phyloP scores from a whole-genome alignment of 2,888 invertebrate genomes.

The Stomorhina lunata region DNA sequence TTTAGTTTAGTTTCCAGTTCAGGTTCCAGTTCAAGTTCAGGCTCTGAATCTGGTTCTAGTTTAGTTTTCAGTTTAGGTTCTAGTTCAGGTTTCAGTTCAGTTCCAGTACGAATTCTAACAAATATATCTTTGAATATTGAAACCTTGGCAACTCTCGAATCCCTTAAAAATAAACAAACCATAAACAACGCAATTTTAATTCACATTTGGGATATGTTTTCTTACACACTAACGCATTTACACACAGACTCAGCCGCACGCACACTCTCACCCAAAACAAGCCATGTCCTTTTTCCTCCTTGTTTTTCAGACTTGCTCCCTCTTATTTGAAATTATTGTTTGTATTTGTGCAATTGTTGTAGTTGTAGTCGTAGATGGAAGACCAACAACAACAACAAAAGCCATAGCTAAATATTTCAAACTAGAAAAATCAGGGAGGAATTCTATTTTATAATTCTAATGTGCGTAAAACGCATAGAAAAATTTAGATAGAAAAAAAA shows the following conservation, averaged over 20 bases:
- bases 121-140: neutral
- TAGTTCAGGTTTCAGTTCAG: no score
- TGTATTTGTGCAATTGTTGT: neutral
- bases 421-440: slow-evolving; percentile 58
- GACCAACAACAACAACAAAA: neutral
- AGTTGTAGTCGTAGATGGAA: neutral
- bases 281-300: neutral
- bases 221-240: neutral
- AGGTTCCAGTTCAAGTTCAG: no score
- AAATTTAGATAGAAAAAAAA: slow-evolving; percentile 5
- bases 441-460: no score
- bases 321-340: neutral
- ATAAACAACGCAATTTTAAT: slow-evolving; percentile 47
- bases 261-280: neutral
- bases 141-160: slow-evolving; percentile 37
- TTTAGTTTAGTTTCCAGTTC: no score
- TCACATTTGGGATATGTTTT: slow-evolving; percentile 61
- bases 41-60: no score
- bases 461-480: slow-evolving; percentile 53
- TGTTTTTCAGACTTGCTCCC: neutral
- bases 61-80: no score
- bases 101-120: no score
- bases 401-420: neutral
- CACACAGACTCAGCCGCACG: neutral
- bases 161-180: neutral